A percentile compares a stretch with the other conserved stretches of the same genome.
phyloP scores from a whole-genome alignment of 2,797 vertebrate species.

The Mycteria americana region DNA sequence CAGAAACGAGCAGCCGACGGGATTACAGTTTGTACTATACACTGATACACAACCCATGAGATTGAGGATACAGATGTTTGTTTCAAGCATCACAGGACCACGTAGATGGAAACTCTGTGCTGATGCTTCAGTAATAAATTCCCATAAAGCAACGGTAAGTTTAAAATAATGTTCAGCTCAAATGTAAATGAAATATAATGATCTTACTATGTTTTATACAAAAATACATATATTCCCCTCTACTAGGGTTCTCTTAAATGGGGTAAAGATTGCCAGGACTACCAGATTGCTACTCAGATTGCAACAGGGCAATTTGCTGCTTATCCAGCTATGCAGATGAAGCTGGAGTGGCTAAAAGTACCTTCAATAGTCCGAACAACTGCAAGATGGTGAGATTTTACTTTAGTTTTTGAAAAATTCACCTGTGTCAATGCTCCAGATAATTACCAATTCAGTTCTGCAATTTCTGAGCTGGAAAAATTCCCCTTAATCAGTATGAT shows the following conservation, averaged over 20 bases:
- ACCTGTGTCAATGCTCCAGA: not conserved
- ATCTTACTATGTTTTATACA: not conserved
- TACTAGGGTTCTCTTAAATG: conserved; percentile 79
- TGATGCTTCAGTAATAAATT: conserved; percentile 76
- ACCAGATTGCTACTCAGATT: conserved; percentile 68
- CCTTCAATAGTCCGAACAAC: conserved; percentile 60
- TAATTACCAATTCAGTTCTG: not conserved
- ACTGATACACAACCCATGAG: conserved; percentile 61
- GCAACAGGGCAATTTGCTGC: conserved; percentile 77
- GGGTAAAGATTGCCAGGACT: conserved; percentile 83
- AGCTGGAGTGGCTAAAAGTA: conserved; percentile 78
- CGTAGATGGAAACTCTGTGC: conserved; percentile 81
- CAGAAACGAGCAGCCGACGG: conserved; percentile 71
- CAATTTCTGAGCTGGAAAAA: not conserved
- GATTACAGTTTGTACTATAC: conserved; percentile 82
- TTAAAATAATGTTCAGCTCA: not conserved
- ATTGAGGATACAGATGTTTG: conserved; percentile 78
- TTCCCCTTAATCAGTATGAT: not conserved
- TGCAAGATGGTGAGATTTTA: conserved; percentile 70
- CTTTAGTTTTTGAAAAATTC: not conserved
- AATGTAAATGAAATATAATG: not conserved
- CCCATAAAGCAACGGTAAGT: conserved; percentile 80
- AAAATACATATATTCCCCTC: not conserved
- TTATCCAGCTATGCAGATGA: conserved; percentile 77
- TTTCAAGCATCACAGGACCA: conserved; percentile 73